phyloP scores from a whole-genome alignment of 2,113 vertebrate genomes.

The Mobula hypostoma region DNA sequence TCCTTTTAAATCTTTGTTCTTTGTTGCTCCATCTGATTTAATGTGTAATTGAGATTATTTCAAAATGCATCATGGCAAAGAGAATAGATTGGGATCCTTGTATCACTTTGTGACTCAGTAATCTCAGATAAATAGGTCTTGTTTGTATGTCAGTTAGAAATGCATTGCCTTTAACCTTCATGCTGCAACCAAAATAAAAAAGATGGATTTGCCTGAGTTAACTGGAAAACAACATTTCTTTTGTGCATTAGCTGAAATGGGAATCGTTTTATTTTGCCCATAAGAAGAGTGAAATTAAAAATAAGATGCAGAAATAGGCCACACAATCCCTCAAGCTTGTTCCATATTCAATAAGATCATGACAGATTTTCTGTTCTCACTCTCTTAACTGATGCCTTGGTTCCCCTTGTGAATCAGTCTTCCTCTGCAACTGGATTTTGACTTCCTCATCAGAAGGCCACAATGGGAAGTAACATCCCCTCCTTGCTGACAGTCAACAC shows the following conservation, averaged over 20 bases:
- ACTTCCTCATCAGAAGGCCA: too few species aligned
- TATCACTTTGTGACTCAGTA: neutral
- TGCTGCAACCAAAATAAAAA: neutral
- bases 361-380: too few species aligned
- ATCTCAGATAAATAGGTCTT: neutral
- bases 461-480: too few species aligned
- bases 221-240: neutral
- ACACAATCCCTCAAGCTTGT: too few species aligned
- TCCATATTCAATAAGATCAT: too few species aligned
- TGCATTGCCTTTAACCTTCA: neutral
- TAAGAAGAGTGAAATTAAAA: too few species aligned
- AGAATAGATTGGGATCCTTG: neutral
- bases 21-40: neutral
- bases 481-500: too few species aligned
- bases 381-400: too few species aligned
- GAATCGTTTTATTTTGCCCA: neutral
- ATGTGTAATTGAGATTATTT: slow-evolving; percentile 1
- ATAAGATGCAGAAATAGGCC: too few species aligned
- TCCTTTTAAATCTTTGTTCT: neutral
- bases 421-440: too few species aligned
- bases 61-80: neutral
- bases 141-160: neutral
- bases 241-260: neutral
- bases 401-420: too few species aligned
- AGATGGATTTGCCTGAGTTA: neutral